These are phyloP conservation scores for Myodes glareolus DNA, from an alignment of 2,113 vertebrate genomes.

Conservation along the genomic window DNA sequence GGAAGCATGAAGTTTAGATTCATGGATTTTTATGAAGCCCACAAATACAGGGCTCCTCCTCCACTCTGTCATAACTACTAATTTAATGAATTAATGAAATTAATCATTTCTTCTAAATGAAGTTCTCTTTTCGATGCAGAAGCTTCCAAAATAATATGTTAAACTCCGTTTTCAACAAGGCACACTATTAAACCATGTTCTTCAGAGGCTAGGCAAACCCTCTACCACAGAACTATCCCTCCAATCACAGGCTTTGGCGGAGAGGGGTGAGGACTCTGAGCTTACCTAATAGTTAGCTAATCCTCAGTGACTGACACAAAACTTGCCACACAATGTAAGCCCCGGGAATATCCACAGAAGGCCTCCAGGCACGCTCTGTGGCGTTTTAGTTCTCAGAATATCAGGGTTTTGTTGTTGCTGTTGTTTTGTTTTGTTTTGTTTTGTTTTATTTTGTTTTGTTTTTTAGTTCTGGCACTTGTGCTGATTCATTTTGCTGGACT, in stretches of 20 bases:
- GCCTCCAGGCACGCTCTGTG: not conserved
- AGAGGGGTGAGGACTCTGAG: not conserved
- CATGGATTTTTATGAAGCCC: not conserved
- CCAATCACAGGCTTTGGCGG: not conserved
- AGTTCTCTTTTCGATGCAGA: constrained; percentile 28
- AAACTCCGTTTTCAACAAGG: not conserved
- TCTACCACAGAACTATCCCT: not conserved
- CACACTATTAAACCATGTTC: not conserved
- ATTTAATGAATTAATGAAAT: not conserved
- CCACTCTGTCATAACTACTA: not conserved
- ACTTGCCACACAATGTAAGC: not conserved
- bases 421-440: not conserved
- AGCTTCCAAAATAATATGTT: not conserved
- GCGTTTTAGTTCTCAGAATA: constrained; percentile 12
- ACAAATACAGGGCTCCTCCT: not conserved
- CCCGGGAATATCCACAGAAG: not conserved
- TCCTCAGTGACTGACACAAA: not conserved
- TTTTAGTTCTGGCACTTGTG: not conserved
- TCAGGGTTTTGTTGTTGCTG: constrained; percentile 23
- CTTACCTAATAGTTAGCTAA: not conserved
- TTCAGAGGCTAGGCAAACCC: not conserved
- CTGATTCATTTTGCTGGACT: constrained; percentile 78
- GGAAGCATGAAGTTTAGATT: not conserved
- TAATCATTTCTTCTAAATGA: constrained; percentile 38
- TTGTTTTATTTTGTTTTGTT: not conserved